Evolutionary conservation across 2,113 vertebrate species (phyloP).

Genomic region (Bettongia penicillata): DNA sequence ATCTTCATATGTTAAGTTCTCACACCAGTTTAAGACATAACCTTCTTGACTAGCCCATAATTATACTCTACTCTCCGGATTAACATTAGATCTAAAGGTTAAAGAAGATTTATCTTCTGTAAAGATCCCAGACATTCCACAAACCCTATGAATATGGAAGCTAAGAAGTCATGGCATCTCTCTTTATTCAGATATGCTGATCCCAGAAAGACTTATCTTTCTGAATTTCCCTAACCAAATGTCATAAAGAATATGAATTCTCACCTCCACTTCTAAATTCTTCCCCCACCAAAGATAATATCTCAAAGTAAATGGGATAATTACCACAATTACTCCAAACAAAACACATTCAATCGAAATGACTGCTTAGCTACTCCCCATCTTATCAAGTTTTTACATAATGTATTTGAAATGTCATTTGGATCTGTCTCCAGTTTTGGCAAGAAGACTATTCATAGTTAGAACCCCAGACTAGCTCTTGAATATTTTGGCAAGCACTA

Average conservation of each 20-base stretch:
- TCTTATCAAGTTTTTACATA: not conserved
- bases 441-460: constrained; percentile 7
- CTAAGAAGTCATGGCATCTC: not conserved
- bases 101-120: not conserved
- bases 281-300: constrained; percentile 8
- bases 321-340: constrained; percentile 43
- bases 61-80: not conserved
- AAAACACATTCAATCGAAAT: constrained; percentile 47
- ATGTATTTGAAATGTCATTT: not conserved
- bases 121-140: not conserved
- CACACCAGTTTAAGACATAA: not conserved
- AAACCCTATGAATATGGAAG: not conserved
- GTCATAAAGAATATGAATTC: constrained; percentile 3
- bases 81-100: not conserved
- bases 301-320: constrained; percentile 37
- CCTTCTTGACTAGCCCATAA: not conserved
- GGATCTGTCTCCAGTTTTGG: constrained; percentile 31
- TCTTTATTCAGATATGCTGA: not conserved
- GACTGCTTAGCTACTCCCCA: not conserved
- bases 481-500: constrained; percentile 37
- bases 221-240: constrained; percentile 5
- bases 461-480: constrained; percentile 4
- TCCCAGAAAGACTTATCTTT: not conserved
- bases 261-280: constrained; percentile 19
- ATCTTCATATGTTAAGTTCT: not conserved